A percentile compares a stretch with the other conserved stretches of the same genome.
phyloP scores from a whole-genome alignment of 1,140 invertebrate genomes.

The Aphaenogaster floridana region DNA sequence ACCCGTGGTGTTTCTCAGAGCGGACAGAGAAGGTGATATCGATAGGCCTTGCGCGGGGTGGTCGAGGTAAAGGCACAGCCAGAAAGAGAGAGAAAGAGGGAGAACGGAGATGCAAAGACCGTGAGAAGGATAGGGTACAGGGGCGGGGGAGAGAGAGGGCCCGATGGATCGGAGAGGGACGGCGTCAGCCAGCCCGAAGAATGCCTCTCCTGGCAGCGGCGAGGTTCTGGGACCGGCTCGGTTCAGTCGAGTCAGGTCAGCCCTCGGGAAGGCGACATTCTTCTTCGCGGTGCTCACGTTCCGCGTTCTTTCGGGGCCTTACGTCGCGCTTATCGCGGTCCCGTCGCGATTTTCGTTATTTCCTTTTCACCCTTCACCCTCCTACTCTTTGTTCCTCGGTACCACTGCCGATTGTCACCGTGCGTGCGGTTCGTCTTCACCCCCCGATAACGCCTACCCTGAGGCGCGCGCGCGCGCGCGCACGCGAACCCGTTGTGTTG shows the following conservation, averaged over 20 bases:
- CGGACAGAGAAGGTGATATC: slow-evolving; percentile 22
- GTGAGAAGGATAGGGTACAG: slow-evolving; percentile 67
- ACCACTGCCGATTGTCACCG: not conserved
- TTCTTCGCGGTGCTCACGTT: slow-evolving; percentile 68
- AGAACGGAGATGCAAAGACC: slow-evolving; percentile 36
- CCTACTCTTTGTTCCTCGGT: not conserved
- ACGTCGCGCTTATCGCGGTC: slow-evolving; percentile 55
- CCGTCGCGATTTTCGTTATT: slow-evolving; percentile 50
- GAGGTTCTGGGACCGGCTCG: slow-evolving; percentile 79
- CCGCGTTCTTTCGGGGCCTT: slow-evolving; percentile 66
- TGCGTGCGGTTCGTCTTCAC: not conserved
- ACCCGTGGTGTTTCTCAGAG: slow-evolving; percentile 51
- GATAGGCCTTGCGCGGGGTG: slow-evolving; percentile 18
- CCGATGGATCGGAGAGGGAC: slow-evolving; percentile 85
- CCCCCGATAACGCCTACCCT: slow-evolving; percentile 26
- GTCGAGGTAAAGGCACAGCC: slow-evolving; percentile 65
- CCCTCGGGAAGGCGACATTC: slow-evolving; percentile 82
- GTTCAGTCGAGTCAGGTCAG: slow-evolving; percentile 85
- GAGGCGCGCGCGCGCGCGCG: slow-evolving; percentile 21
- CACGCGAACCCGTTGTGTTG: slow-evolving; percentile 31
- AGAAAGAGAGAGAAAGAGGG: slow-evolving; percentile 78
- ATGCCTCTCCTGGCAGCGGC: slow-evolving; percentile 80
- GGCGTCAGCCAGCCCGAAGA: slow-evolving; percentile 83
- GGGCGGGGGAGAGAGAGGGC: slow-evolving; percentile 71
- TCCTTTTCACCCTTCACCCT: not conserved